Base-by-base conservation (phyloP, 2,113 vertebrate genomes). In the Platichthys stellatus region DNA sequence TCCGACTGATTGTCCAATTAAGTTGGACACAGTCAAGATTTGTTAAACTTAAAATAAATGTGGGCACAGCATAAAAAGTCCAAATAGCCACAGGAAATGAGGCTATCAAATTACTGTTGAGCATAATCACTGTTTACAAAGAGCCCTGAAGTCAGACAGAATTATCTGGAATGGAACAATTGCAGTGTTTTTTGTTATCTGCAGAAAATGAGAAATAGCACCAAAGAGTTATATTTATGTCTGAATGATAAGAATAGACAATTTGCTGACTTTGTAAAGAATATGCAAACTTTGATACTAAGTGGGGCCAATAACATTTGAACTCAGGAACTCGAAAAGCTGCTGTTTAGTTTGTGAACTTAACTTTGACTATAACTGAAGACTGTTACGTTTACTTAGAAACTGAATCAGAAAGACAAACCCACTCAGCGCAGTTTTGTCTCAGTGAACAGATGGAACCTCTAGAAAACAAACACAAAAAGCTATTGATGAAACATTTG, bases 131-230 rank as follows among this genome's bases (percentile, higher is more conserved):
- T 2, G 1, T 56, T 74, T 45, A 69, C 62, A 58, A 28, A 69
- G 43, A 59, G 12, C 1, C 8, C 68, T 64, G 10, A n/a, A 73
- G 69, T 77, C 59, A 65, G 23, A 53, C 28, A 53, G 9, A 70
- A 72, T 83, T 81, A 85, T 77, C 85, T 78, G 17, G 6, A 60
- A 69, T 1, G 1, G 63, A 84, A 59, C 54, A 77, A 38, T 45
- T 17, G 38, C 26, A 67, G 5, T 75, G 68, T 83, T 23, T 53
- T 45, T 38, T 53, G 1, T 53, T 38, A 66, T 40, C 51, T 47
- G 28, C n/a, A 73, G 21, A 58, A 72, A 63, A 20, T 71, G 49
- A 80, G 71, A 74, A 57, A 78, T 17, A 28, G 31, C 56, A 69
- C 31, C 66, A 40, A 66, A 74, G 14, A 69, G 53, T 40, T 43